A percentile compares a stretch with the other conserved stretches of the same genome.
phyloP scores from a whole-genome alignment of 2,113 vertebrate species.

The Gallinago undulata region DNA sequence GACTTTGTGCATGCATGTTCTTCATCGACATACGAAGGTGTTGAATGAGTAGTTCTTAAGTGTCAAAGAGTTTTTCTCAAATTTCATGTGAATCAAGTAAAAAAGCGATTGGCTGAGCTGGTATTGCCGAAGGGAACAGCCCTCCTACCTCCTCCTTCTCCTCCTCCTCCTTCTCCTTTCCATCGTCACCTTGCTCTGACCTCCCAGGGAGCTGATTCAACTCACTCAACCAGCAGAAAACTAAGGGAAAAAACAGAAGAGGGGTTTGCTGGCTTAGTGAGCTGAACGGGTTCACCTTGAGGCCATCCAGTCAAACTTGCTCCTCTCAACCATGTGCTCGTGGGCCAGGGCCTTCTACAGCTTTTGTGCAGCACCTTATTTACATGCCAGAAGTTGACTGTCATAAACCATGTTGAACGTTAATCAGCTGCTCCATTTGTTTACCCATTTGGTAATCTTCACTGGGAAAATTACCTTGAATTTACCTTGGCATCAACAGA shows the following conservation, averaged over 20 bases:
- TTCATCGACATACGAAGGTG: not conserved
- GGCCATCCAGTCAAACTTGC: not conserved
- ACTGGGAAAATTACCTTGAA: not conserved
- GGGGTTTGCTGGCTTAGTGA: not conserved
- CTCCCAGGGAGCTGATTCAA: not conserved
- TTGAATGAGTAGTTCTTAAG: not conserved
- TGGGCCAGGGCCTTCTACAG: not conserved
- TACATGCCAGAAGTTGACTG: not conserved
- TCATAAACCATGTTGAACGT: not conserved
- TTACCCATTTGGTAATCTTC: not conserved
- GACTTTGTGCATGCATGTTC: not conserved
- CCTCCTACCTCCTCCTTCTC: not conserved
- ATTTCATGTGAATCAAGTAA: not conserved
- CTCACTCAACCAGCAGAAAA: not conserved
- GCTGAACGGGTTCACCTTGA: not conserved
- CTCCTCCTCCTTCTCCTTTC: not conserved
- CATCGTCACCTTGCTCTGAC: not conserved
- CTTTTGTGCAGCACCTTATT: not conserved
- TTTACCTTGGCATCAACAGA: not conserved
- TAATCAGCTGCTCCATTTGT: not conserved
- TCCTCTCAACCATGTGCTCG: not conserved
- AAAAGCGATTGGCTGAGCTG: not conserved
- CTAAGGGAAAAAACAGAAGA: not conserved
- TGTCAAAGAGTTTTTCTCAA: not conserved
- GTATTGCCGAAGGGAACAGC: not conserved